Percentiles rank a stretch among this genome's conserved stretches.
Evolutionary conservation across 2,888 invertebrate genomes (phyloP).

Genomic region (Netelia virgata): DNA sequence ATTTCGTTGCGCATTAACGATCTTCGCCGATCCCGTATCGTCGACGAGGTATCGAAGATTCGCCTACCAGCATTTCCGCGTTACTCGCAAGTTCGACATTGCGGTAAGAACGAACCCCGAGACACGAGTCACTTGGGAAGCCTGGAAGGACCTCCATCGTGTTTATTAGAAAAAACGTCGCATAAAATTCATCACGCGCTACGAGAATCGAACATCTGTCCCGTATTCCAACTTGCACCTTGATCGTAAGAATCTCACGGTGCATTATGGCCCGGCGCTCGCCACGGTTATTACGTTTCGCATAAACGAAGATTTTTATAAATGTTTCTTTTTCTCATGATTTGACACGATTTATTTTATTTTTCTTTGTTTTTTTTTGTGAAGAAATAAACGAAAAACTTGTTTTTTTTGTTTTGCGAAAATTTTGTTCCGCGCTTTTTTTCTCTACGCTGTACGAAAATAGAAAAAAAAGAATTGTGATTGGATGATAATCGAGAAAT

Average conservation of each 20-base stretch:
- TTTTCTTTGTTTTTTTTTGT: background rate
- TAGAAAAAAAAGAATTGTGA: background rate
- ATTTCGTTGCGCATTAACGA: background rate
- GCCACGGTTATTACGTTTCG: too few relatives aligned
- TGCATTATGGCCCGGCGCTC: too few relatives aligned
- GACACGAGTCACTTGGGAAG: too few relatives aligned
- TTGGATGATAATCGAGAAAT: background rate
- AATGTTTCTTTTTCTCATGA: background rate
- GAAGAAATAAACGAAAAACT: background rate
- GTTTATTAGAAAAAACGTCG: constrained; percentile 1
- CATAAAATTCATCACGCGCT: constrained; percentile 57
- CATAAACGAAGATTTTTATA: too few relatives aligned
- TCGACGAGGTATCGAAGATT: background rate
- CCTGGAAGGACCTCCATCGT: background rate
- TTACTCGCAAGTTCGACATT: too few relatives aligned
- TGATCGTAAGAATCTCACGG: background rate
- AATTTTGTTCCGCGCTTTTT: too few relatives aligned
- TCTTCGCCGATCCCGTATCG: background rate
- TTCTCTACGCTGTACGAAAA: too few relatives aligned
- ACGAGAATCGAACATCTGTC: constrained; percentile 73
- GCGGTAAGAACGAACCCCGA: too few relatives aligned
- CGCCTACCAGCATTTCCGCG: background rate
- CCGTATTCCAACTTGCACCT: constrained; percentile 70
- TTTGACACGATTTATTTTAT: background rate
- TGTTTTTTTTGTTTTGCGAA: too few relatives aligned